phyloP scores from a whole-genome alignment of 2,113 vertebrate genomes.

The Tragelaphus buxtoni region DNA sequence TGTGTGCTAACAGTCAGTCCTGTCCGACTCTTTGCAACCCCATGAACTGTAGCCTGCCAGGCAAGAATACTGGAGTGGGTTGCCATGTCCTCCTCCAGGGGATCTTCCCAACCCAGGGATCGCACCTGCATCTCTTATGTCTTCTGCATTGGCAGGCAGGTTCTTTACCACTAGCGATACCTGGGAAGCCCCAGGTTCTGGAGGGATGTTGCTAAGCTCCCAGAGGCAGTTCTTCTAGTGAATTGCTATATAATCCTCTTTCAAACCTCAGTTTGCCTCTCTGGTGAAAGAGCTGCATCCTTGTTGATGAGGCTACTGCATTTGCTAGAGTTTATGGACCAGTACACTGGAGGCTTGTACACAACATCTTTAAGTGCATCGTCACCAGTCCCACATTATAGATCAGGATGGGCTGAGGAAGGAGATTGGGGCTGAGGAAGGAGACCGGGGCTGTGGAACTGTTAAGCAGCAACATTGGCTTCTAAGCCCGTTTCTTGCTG shows the following conservation, averaged over 20 bases:
- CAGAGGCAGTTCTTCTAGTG: background rate
- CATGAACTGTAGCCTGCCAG: too few relatives aligned
- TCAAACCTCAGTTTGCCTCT: background rate
- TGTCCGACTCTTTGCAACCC: too few relatives aligned
- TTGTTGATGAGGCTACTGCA: background rate
- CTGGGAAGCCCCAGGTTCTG: background rate
- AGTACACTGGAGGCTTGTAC: background rate
- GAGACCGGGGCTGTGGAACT: background rate
- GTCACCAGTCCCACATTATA: fast-evolving
- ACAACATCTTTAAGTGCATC: background rate
- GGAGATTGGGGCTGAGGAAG: background rate
- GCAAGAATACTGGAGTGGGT: too few relatives aligned
- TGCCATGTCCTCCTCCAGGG: too few relatives aligned
- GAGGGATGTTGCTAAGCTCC: fast-evolving
- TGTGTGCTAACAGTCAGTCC: background rate
- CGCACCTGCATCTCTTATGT: too few relatives aligned
- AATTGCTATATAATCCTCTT: background rate
- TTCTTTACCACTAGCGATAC: background rate
- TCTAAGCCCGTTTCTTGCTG: background rate
- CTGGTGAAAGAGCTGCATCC: too few relatives aligned
- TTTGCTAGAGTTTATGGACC: background rate
- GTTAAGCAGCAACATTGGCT: background rate
- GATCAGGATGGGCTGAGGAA: background rate
- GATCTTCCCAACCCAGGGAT: too few relatives aligned
- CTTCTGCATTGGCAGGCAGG: too few relatives aligned